These are phyloP conservation scores for Capreolus pygargus DNA, from an alignment of 2,113 vertebrate species.

Conservation along the genomic window DNA sequence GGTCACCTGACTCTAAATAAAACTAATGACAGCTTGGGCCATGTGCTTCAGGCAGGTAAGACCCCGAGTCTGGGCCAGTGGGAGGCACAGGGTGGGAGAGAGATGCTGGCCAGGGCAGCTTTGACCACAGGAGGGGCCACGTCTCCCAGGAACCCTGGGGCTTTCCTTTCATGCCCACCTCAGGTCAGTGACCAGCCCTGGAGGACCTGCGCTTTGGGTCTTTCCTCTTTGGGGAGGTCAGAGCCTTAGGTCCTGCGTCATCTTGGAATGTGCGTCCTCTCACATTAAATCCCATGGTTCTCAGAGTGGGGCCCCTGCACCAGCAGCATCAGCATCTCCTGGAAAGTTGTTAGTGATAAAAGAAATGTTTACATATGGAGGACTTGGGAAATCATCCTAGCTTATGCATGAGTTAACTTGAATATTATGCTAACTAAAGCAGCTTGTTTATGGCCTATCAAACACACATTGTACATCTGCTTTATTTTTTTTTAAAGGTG, in stretches of 20 bases:
- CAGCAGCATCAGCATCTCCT: not conserved
- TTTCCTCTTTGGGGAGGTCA: not conserved
- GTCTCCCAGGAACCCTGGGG: not conserved
- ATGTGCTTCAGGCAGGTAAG: not conserved
- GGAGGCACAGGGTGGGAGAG: not conserved
- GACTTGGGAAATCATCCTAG: not conserved
- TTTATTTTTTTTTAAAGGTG: not conserved
- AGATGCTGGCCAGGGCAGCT: not conserved
- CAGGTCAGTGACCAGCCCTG: too few relatives aligned
- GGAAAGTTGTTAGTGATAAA: not conserved
- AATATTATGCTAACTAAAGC: not conserved
- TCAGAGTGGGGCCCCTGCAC: not conserved
- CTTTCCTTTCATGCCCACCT: too few relatives aligned
- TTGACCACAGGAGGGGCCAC: too few relatives aligned
- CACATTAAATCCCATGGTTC: not conserved
- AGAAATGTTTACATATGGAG: not conserved
- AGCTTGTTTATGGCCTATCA: not conserved
- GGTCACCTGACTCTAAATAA: not conserved
- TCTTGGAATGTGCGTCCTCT: not conserved
- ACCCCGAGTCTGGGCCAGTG: not conserved
- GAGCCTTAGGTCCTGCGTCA: accelerated
- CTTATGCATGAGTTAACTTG: not conserved
- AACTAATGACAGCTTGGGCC: not conserved
- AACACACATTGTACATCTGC: not conserved
- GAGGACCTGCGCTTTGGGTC: not conserved